Evolutionary conservation across 1,140 invertebrate species (phyloP).

Genomic region (Diachasma alloeum): DNA sequence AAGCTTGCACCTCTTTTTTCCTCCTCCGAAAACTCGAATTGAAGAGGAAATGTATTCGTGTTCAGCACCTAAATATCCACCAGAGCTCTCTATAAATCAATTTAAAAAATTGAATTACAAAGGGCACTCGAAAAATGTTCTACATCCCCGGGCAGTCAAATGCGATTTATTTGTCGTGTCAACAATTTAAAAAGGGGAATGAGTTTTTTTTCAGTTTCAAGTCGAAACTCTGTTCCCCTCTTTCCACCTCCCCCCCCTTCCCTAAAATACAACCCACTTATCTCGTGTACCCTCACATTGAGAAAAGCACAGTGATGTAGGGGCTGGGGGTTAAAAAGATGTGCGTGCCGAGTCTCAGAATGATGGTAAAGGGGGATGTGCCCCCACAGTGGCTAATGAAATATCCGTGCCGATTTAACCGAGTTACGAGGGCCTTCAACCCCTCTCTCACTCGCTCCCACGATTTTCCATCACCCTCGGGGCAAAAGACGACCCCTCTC

Average conservation of each 20-base stretch:
- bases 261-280: not conserved
- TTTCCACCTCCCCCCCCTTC: not conserved
- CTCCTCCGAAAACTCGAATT: slow-evolving; percentile 7
- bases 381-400: slow-evolving; percentile 59
- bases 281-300: not conserved
- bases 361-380: not conserved
- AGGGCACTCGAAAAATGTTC: slow-evolving; percentile 1
- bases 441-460: slow-evolving; percentile 1
- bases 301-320: slow-evolving; percentile 1
- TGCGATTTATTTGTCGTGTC: slow-evolving; percentile 63
- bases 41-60: not conserved
- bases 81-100: not conserved
- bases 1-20: not conserved
- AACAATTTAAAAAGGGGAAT: slow-evolving; percentile 53
- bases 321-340: not conserved
- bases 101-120: not conserved
- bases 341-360: not conserved
- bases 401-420: slow-evolving; percentile 65
- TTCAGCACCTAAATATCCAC: not conserved
- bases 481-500: slow-evolving; percentile 46
- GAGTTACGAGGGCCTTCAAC: slow-evolving; percentile 53
- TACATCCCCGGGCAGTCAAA: slow-evolving; percentile 39
- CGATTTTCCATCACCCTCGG: slow-evolving; percentile 33
- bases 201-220: slow-evolving; percentile 22
- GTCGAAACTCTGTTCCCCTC: too few relatives aligned